A percentile compares a stretch with the other conserved stretches of the same genome.
Conservation (phyloP, 1,140 invertebrate species). For the Heliconius melpomene region DNA sequence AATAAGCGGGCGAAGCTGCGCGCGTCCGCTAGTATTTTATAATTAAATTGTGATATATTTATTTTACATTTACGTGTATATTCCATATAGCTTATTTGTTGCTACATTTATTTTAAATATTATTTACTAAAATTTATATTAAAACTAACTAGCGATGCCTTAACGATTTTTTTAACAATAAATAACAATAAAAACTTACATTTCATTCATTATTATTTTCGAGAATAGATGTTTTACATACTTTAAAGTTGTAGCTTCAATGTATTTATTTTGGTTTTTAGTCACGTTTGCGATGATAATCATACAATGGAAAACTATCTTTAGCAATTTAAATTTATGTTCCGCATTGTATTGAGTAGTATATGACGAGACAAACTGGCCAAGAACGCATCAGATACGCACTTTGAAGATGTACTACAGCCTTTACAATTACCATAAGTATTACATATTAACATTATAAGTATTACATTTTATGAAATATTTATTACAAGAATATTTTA, state of each 20-base stretch:
- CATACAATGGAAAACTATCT: background rate
- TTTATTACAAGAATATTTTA: background rate
- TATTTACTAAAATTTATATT: too few relatives aligned
- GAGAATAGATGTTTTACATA: background rate
- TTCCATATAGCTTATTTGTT: too few relatives aligned
- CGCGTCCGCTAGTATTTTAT: too few relatives aligned
- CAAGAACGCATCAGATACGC: conserved; percentile 6
- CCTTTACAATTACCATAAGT: background rate
- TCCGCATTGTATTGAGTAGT: background rate
- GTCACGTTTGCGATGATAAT: conserved; percentile 1
- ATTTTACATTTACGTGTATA: too few relatives aligned
- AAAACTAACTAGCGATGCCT: too few relatives aligned
- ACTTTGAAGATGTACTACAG: background rate
- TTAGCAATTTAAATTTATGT: conserved; percentile 7
- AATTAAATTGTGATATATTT: background rate
- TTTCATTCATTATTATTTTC: too few relatives aligned
- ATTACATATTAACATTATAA: background rate
- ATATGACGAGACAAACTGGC: background rate
- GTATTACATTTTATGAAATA: background rate
- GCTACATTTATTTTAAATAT: too few relatives aligned
- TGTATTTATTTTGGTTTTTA: background rate
- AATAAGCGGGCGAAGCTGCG: too few relatives aligned
- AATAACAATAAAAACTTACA: too few relatives aligned
- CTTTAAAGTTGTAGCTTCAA: background rate
- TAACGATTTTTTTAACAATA: too few relatives aligned